Conservation (phyloP, 2,797 vertebrate genomes). For the Apogon hyalosoma region DNA sequence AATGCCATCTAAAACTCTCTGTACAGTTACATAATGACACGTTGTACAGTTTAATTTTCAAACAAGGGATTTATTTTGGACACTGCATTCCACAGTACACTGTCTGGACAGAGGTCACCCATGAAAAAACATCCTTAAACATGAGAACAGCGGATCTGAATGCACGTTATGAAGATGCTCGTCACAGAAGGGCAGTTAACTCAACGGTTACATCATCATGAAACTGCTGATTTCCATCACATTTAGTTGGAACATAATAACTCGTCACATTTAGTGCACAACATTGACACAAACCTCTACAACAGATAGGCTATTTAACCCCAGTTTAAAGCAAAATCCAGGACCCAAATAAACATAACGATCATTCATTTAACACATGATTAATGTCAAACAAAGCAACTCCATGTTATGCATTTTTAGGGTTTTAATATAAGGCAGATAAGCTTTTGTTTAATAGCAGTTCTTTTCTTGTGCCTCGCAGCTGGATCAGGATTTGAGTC, state of each 20-base stretch:
- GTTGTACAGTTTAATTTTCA: slow-evolving; percentile 49
- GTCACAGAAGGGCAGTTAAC: slow-evolving; percentile 68
- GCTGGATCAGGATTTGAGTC: slow-evolving; percentile 23
- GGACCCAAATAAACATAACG: slow-evolving; percentile 22
- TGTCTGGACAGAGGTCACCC: slow-evolving; percentile 74
- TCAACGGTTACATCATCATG: slow-evolving; percentile 67
- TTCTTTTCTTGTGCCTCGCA: slow-evolving; percentile 24
- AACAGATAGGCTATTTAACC: slow-evolving; percentile 57
- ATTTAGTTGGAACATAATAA: slow-evolving; percentile 74
- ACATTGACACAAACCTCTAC: slow-evolving; percentile 72
- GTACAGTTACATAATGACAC: slow-evolving; percentile 47
- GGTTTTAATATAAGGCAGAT: slow-evolving; percentile 42
- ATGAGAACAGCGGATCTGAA: slow-evolving; percentile 65
- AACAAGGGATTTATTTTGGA: slow-evolving; percentile 79
- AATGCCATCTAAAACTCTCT: neutral
- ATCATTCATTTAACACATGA: neutral
- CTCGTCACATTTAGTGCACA: slow-evolving; percentile 73
- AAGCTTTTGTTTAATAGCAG: slow-evolving; percentile 22
- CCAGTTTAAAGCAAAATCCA: slow-evolving; percentile 32
- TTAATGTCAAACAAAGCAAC: neutral
- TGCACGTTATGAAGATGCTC: slow-evolving; percentile 68
- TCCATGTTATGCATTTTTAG: slow-evolving; percentile 2
- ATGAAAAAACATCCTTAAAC: slow-evolving; percentile 72
- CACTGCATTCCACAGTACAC: slow-evolving; percentile 74
- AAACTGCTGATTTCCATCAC: slow-evolving; percentile 58